phyloP scores from a whole-genome alignment of 1,140 invertebrate species.

The Phenacoccus solenopsis region DNA sequence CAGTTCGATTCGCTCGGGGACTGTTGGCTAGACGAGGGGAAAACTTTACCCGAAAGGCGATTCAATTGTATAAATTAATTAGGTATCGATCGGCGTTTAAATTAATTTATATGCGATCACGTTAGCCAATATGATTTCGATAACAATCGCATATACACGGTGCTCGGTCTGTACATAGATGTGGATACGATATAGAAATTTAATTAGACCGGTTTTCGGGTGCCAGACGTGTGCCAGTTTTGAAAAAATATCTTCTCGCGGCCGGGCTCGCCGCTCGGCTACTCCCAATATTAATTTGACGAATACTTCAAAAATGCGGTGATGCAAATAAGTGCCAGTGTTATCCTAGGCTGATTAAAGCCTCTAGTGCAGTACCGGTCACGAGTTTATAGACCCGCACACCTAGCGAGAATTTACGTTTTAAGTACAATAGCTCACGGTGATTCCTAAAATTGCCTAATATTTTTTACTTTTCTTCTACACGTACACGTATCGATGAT shows the following conservation, averaged over 20 bases:
- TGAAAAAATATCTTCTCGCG: neutral
- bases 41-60: no score
- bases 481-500: neutral
- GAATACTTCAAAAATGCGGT: neutral
- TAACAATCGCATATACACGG: no score
- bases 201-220: constrained; percentile 1
- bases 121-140: neutral
- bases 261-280: neutral
- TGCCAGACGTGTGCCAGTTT: neutral
- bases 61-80: no score
- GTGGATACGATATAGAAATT: neutral
- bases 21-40: no score
- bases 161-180: neutral
- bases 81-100: no score
- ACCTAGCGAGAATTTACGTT: neutral
- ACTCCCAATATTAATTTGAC: neutral
- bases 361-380: neutral
- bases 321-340: neutral
- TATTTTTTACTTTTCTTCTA: neutral
- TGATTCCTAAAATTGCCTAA: neutral
- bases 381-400: neutral
- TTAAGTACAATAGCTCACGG: neutral
- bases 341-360: neutral
- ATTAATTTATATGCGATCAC: no score
- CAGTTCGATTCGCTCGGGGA: no score